Conservation (phyloP, 2,797 vertebrate species). For the Phrynocephalus vlangalii region DNA sequence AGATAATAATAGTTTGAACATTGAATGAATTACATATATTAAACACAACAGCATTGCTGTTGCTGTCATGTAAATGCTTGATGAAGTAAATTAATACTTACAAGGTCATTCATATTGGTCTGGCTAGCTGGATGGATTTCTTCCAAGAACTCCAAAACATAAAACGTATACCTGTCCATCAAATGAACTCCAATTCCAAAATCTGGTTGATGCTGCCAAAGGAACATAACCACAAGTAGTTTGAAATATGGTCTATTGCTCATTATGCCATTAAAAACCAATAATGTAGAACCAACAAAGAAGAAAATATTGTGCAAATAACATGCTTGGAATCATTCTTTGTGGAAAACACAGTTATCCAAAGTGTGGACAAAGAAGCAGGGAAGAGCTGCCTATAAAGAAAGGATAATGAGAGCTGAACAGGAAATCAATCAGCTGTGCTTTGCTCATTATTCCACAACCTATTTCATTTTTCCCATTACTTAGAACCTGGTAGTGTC, state of each 20-base stretch:
- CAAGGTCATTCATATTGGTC: slow-evolving; percentile 95
- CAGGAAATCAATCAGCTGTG: neutral
- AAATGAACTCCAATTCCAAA: slow-evolving; percentile 95
- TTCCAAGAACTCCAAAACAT: slow-evolving; percentile 96
- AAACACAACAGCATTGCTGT: neutral
- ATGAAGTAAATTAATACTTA: slow-evolving; percentile 73
- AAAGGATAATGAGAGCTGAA: neutral
- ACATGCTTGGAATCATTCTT: neutral
- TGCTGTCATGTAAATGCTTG: slow-evolving; percentile 11
- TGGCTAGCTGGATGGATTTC: slow-evolving; percentile 97
- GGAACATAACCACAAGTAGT: slow-evolving; percentile 25
- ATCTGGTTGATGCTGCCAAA: slow-evolving; percentile 93
- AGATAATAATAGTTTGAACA: neutral
- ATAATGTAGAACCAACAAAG: slow-evolving; percentile 1
- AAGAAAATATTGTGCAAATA: neutral
- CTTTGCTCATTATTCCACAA: neutral
- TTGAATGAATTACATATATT: neutral
- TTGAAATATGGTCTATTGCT: neutral
- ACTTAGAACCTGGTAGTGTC: neutral
- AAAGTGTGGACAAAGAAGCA: neutral
- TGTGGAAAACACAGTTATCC: slow-evolving; percentile 27
- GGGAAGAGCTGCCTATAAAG: neutral
- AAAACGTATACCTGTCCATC: slow-evolving; percentile 99
- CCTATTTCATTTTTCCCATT: neutral
- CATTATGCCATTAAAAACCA: neutral